Evolutionary conservation across 2,113 vertebrate species (phyloP).

Genomic region (Fukomys damarensis): DNA sequence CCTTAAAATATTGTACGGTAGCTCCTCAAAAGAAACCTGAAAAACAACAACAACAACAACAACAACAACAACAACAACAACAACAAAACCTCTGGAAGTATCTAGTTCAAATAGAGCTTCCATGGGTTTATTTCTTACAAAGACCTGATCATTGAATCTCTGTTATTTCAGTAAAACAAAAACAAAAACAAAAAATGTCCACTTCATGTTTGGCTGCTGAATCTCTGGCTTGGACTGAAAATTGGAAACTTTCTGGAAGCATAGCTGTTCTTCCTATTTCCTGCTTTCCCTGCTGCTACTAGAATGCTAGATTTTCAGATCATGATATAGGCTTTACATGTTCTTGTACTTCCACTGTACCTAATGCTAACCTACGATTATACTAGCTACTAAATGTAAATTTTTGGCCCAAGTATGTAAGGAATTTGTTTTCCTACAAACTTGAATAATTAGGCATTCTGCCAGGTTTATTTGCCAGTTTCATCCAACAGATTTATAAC

Average conservation of each 20-base stretch:
- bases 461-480: not conserved
- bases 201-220: not conserved
- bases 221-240: slow-evolving; percentile 4
- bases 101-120: not conserved
- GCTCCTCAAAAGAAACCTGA: not conserved
- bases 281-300: not conserved
- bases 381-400: not conserved
- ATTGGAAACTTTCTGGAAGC: not conserved
- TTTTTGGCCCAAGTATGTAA: not conserved
- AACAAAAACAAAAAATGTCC: too few relatives aligned
- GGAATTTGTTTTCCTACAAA: not conserved
- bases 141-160: not conserved
- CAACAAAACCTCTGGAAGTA: not conserved
- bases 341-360: not conserved
- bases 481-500: not conserved
- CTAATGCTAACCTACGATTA: fast-evolving
- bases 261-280: not conserved
- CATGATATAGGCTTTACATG: not conserved
- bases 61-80: too few relatives aligned
- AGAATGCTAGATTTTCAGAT: not conserved
- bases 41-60: too few relatives aligned
- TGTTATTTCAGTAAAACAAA: not conserved
- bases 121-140: not conserved
- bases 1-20: not conserved
- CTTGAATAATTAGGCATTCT: not conserved